Conservation (phyloP, 2,888 invertebrate genomes). For the Chymomyza procnemis region DNA sequence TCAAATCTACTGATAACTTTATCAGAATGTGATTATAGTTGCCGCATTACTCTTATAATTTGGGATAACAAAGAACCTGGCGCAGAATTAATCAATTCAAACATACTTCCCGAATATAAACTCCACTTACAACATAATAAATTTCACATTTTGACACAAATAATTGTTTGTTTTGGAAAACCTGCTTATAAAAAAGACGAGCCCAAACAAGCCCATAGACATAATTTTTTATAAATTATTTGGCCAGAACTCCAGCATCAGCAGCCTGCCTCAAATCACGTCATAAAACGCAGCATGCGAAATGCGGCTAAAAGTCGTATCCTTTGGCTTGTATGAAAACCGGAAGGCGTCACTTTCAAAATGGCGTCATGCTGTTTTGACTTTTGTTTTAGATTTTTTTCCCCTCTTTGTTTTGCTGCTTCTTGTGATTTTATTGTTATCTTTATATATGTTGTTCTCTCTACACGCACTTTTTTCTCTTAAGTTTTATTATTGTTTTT, state of each 20-base stretch:
- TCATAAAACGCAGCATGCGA: background rate
- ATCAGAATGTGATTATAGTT: no score
- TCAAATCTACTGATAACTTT: no score
- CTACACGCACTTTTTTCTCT: background rate
- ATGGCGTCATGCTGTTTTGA: constrained; percentile 57
- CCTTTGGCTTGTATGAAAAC: constrained; percentile 30
- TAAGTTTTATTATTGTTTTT: background rate
- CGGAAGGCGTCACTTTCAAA: constrained; percentile 55
- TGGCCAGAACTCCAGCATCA: background rate
- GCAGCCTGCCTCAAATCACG: background rate
- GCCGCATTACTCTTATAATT: no score
- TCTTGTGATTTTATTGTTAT: background rate
- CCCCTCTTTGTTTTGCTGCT: constrained; percentile 2
- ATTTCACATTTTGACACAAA: no score
- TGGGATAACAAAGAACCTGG: no score
- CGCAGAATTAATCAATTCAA: no score
- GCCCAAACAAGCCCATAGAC: no score
- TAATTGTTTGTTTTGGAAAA: no score
- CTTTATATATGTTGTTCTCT: constrained; percentile 32
- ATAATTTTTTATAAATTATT: background rate
- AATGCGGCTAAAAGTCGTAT: background rate
- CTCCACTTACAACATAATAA: no score
- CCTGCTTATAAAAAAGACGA: no score
- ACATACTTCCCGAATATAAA: no score
- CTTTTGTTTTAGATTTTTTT: constrained; percentile 29